These are phyloP conservation scores for Tupaia tana DNA, from an alignment of 2,113 vertebrate genomes.

Conservation along the genomic window DNA sequence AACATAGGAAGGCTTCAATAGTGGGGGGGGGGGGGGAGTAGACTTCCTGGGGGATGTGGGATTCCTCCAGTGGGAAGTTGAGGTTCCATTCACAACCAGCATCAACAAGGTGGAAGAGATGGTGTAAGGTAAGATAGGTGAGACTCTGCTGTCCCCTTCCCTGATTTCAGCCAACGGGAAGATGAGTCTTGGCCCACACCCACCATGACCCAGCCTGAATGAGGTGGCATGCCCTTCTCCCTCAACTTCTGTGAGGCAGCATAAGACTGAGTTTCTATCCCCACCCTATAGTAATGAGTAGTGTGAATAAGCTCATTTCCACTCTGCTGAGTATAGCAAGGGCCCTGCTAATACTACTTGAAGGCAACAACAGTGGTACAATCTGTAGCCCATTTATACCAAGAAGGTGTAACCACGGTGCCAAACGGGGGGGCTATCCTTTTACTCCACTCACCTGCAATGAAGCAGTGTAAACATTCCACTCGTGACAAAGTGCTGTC, in stretches of 20 bases:
- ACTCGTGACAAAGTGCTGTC: not conserved
- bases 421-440: not conserved
- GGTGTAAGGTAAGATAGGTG: not conserved
- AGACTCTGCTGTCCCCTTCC: not conserved
- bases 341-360: not conserved
- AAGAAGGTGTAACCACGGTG: not conserved
- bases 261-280: not conserved
- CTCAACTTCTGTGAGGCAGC: not conserved
- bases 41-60: too few relatives aligned
- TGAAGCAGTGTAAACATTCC: not conserved
- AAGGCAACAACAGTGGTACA: not conserved
- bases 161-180: not conserved
- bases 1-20: not conserved
- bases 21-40: not conserved
- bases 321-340: not conserved
- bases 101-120: not conserved
- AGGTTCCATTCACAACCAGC: not conserved
- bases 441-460: not conserved
- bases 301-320: not conserved
- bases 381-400: not conserved
- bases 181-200: not conserved
- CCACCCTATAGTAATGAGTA: not conserved
- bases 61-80: not conserved
- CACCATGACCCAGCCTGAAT: not conserved
- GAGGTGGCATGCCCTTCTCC: not conserved